Evolutionary conservation across 2,797 vertebrate species (phyloP), one percentile per base, ranked within the genome.

Genomic region (Cuniculus paca): DNA sequence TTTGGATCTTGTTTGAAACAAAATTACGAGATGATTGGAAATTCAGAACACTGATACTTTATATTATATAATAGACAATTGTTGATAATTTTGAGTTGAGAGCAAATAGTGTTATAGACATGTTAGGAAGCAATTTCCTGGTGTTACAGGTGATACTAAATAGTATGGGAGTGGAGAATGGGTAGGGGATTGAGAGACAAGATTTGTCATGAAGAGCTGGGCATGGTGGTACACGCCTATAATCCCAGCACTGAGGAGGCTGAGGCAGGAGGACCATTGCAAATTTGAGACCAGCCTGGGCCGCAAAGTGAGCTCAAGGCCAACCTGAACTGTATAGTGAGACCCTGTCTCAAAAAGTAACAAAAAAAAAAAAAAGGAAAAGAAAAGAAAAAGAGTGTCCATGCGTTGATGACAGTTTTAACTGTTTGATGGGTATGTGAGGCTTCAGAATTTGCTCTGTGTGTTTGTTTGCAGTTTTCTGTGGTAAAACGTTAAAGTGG

Each of bases 41-140:
- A 70, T 96, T 89, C 77, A 65, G 74, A 96, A 88, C 50, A 75
- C 12, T 61, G 17, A 14, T 86, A 68, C 50, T 72, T 58, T 88
- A 28, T 85, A 61, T 61, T 31, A 28, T 31, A 31, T 90, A 16
- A 34, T 70, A 80, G n/a, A 78, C 61, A 90, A 42, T 85, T 93
- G 36, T 45, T 68, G 63, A 36, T 87, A 79, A 72, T 63, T 94
- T 95, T 56, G 63, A 45, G 10, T 48, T 6, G 68, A 2, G 61
- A 88, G 65, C 90, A 80, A 82, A 42, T 91, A 68, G 45, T 89
- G 80, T 72, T 88, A 9, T 80, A 91, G 24, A 52, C 74, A 26
- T 81, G 22, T 68, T 88, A 60, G 34, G 63, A 17, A 65, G n/a
- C 14, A 36, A 58, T 72, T 78, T 61, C 34, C 58, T 74, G 19